Evolutionary conservation across 2,797 vertebrate species (phyloP).

Genomic region (Rhodeus uyekii): DNA sequence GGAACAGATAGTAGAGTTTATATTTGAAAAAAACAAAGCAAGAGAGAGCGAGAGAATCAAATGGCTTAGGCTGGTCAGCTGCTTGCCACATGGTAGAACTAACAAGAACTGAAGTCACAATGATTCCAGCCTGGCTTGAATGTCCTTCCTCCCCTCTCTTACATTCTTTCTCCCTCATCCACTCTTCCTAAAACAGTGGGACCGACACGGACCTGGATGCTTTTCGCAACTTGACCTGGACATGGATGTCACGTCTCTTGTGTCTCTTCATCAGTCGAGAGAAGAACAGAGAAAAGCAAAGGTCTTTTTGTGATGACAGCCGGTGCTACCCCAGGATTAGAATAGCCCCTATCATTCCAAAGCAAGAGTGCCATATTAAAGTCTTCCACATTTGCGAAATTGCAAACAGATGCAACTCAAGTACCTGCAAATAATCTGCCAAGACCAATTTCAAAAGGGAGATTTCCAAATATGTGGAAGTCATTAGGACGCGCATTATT

Average conservation of each 20-base stretch:
- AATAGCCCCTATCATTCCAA: conserved; percentile 84
- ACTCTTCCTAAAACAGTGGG: conserved; percentile 7
- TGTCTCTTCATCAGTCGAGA: conserved; percentile 56
- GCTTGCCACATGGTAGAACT: conserved; percentile 92
- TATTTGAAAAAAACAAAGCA: conserved; percentile 21
- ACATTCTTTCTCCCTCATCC: neutral
- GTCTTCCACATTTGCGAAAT: conserved; percentile 99
- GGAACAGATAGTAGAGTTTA: conserved; percentile 42
- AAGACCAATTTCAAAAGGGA: conserved; percentile 99
- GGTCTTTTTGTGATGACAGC: conserved; percentile 83
- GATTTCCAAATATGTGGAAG: conserved; percentile 99
- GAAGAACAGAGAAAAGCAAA: conserved; percentile 63
- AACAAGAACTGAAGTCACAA: conserved; percentile 86
- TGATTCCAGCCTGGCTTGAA: conserved; percentile 85
- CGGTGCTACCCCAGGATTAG: conserved; percentile 92
- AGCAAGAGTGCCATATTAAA: conserved; percentile 89
- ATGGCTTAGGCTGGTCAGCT: conserved; percentile 91
- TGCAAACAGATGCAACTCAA: conserved; percentile 99
- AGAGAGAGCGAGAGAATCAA: conserved; percentile 54
- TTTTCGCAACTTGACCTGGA: conserved; percentile 17
- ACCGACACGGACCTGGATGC: neutral
- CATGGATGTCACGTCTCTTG: neutral
- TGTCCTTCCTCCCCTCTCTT: conserved; percentile 71
- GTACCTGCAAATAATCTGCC: conserved; percentile 99
- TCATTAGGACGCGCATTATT: conserved; percentile 99